phyloP scores from a whole-genome alignment of 2,113 vertebrate species.

The Corythaeola cristata region DNA sequence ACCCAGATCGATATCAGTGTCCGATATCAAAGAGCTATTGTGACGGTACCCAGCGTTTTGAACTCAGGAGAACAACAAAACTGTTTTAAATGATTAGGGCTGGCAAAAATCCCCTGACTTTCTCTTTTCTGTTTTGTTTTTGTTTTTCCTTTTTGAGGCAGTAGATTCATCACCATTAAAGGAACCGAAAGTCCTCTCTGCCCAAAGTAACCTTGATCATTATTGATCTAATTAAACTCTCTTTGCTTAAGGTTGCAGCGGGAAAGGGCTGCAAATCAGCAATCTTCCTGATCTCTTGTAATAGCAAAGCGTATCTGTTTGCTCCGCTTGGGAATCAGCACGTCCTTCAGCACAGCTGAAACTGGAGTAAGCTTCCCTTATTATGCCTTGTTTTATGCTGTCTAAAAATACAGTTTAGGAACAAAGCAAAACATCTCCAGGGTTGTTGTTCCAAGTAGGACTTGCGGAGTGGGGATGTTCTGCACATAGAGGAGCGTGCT shows the following conservation, averaged over 20 bases:
- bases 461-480: not conserved
- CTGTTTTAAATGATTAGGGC: constrained; percentile 22
- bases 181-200: not conserved
- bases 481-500: not conserved
- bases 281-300: not conserved
- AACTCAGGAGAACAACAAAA: constrained; percentile 19
- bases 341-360: not conserved
- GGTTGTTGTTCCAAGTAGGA: not conserved
- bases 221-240: constrained; percentile 27
- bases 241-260: constrained; percentile 6
- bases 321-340: not conserved
- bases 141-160: not conserved
- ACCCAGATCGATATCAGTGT: constrained; percentile 59
- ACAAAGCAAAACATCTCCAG: not conserved
- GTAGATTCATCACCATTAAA: constrained; percentile 27
- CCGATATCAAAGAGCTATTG: constrained; percentile 63
- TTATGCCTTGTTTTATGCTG: not conserved
- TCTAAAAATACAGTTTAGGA: constrained; percentile 5
- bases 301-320: not conserved
- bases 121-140: constrained; percentile 3
- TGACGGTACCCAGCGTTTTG: not conserved
- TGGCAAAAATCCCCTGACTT: not conserved
- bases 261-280: not conserved
- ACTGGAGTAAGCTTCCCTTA: not conserved
- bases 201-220: not conserved